Conservation (phyloP, 1,140 invertebrate species). For the Anoplophora glabripennis region DNA sequence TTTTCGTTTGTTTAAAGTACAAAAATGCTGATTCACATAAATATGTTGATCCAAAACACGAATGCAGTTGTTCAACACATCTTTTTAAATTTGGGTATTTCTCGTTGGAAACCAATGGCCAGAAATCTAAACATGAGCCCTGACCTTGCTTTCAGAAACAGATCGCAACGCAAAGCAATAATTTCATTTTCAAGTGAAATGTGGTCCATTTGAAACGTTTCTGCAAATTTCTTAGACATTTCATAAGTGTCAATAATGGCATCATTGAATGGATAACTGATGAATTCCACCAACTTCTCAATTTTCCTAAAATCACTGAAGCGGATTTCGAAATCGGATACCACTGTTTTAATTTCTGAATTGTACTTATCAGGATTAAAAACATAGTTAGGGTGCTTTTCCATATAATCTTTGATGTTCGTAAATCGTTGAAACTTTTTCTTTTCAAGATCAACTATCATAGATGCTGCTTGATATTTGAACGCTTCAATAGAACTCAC, state of each 20-base stretch:
- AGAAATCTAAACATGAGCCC: conserved; percentile 3
- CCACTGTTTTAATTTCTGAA: conserved; percentile 3
- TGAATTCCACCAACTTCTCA: conserved; percentile 15
- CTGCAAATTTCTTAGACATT: conserved; percentile 4
- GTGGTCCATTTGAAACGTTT: conserved; percentile 12
- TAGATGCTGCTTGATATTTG: conserved; percentile 35
- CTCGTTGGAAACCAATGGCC: conserved; percentile 16
- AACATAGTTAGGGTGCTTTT: too few relatives aligned
- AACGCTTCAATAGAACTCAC: conserved; percentile 25
- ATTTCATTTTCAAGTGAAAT: conserved; percentile 15
- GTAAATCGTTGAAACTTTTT: conserved; percentile 2
- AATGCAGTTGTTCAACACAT: too few relatives aligned
- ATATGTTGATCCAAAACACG: not conserved
- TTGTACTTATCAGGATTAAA: too few relatives aligned
- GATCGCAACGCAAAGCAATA: conserved; percentile 5
- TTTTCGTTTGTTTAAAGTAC: conserved; percentile 5
- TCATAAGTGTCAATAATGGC: conserved; percentile 13
- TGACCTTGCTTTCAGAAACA: conserved; percentile 12
- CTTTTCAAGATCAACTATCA: conserved; percentile 1
- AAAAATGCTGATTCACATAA: conserved; percentile 18
- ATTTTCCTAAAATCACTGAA: conserved; percentile 14
- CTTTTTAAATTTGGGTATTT: conserved; percentile 15
- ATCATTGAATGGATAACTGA: conserved; percentile 16
- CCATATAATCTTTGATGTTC: not conserved
- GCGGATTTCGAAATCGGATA: conserved; percentile 6